A percentile compares a stretch with the other conserved stretches of the same genome.
These are phyloP conservation scores for Hycleus phaleratus DNA, from an alignment of 1,140 invertebrate species.

Conservation along the genomic window DNA sequence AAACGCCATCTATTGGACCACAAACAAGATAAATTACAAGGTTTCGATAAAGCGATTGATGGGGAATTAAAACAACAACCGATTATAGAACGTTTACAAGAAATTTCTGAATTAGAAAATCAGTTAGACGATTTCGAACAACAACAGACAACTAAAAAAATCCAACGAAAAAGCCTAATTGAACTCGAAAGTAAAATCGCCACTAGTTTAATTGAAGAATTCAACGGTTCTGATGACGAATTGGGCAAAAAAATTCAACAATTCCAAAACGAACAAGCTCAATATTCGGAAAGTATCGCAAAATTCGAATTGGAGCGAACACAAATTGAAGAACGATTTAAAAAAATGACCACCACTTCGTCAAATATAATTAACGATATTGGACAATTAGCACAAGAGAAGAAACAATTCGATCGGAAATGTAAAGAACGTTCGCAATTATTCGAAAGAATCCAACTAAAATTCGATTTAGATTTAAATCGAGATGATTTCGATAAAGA, in stretches of 20 bases:
- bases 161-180: constrained; percentile 39
- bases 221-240: constrained; percentile 52
- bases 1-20: constrained; percentile 50
- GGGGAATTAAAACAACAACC: constrained; percentile 51
- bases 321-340: constrained; percentile 19
- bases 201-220: constrained; percentile 43
- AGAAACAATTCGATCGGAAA: constrained; percentile 34
- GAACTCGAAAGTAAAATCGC: constrained; percentile 30
- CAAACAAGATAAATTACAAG: constrained; percentile 49
- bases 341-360: constrained; percentile 21
- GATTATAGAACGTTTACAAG: constrained; percentile 50
- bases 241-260: constrained; percentile 40
- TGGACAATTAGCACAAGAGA: constrained; percentile 37
- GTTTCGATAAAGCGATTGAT: constrained; percentile 48
- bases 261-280: constrained; percentile 32
- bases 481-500: no score
- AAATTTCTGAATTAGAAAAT: constrained; percentile 50
- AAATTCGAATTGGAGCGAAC: constrained; percentile 21
- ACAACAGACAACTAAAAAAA: constrained; percentile 49
- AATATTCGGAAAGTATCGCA: constrained; percentile 17
- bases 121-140: constrained; percentile 49
- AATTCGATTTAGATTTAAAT: no score
- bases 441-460: constrained; percentile 19
- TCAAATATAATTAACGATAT: constrained; percentile 33
- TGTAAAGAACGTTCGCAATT: constrained; percentile 29